Evolutionary conservation across 2,888 invertebrate species (phyloP).

Genomic region (Drosophila rubida): DNA sequence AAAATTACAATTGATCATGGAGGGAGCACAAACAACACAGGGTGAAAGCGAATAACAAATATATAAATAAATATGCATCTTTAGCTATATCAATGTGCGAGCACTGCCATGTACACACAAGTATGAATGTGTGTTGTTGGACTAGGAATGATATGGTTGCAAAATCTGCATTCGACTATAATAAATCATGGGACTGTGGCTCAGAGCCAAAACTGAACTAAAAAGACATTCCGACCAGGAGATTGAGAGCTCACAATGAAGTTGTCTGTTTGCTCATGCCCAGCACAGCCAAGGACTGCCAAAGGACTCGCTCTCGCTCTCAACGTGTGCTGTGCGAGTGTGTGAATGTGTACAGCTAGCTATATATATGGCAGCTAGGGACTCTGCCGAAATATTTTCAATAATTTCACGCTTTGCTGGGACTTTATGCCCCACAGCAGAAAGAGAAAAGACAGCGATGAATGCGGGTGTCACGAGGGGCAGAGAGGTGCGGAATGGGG

Average conservation of each 20-base stretch:
- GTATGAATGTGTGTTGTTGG: conserved; percentile 6
- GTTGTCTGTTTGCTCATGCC: conserved; percentile 41
- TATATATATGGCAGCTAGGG: conserved; percentile 15
- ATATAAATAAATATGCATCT: conserved; percentile 25
- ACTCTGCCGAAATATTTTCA: conserved; percentile 53
- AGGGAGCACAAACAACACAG: conserved; percentile 42
- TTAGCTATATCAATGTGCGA: conserved; percentile 2
- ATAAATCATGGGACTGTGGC: conserved; percentile 73
- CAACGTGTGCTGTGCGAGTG: conserved; percentile 10
- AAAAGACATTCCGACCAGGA: conserved; percentile 25
- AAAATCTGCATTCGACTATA: conserved; percentile 78
- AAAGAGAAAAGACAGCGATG: conserved; percentile 28
- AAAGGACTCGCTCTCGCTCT: conserved; percentile 23
- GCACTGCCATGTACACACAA: neutral
- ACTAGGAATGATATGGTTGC: conserved; percentile 34
- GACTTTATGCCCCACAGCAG: conserved; percentile 61
- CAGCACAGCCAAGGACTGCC: conserved; percentile 23
- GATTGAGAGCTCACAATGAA: conserved; percentile 40
- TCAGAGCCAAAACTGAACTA: conserved; percentile 52
- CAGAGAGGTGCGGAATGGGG: neutral
- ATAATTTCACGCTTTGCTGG: conserved; percentile 77
- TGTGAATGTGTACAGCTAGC: conserved; percentile 9
- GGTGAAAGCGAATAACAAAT: conserved; percentile 21
- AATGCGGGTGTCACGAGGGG: too few species aligned
- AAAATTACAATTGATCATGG: conserved; percentile 79